Conservation (phyloP, 2,113 vertebrate genomes). For the Micromys minutus region DNA sequence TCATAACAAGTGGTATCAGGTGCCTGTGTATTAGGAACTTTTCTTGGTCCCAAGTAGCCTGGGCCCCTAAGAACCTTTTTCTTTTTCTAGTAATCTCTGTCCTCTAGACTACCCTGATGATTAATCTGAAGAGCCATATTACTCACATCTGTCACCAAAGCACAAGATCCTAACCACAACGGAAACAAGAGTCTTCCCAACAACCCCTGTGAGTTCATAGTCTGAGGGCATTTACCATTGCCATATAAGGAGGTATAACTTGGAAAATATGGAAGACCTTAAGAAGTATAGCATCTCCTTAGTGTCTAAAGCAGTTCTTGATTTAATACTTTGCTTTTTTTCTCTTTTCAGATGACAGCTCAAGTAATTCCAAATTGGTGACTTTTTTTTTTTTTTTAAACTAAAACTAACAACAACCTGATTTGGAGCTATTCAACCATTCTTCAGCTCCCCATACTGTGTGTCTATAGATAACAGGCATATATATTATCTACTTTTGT, state of each 20-base stretch:
- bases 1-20: neutral
- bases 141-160: neutral
- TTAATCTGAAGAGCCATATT: neutral
- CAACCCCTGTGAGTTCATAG: neutral
- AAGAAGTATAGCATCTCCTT: neutral
- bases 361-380: constrained; percentile 53
- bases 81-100: neutral
- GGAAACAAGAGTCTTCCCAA: neutral
- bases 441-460: constrained; percentile 49
- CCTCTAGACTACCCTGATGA: neutral
- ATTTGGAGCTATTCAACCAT: constrained; percentile 43
- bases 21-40: neutral
- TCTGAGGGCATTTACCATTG: neutral
- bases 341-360: constrained; percentile 35
- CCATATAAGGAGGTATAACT: neutral
- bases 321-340: constrained; percentile 36
- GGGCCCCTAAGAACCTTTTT: neutral
- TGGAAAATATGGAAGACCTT: neutral
- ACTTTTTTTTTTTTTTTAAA: constrained; percentile 47
- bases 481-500: constrained; percentile 75
- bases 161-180: neutral
- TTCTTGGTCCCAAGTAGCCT: neutral
- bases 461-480: constrained; percentile 68
- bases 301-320: constrained; percentile 23
- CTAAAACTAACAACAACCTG: constrained; percentile 21